Evolutionary conservation across 1,140 invertebrate species (phyloP).

Genomic region (Nomia melanderi): DNA sequence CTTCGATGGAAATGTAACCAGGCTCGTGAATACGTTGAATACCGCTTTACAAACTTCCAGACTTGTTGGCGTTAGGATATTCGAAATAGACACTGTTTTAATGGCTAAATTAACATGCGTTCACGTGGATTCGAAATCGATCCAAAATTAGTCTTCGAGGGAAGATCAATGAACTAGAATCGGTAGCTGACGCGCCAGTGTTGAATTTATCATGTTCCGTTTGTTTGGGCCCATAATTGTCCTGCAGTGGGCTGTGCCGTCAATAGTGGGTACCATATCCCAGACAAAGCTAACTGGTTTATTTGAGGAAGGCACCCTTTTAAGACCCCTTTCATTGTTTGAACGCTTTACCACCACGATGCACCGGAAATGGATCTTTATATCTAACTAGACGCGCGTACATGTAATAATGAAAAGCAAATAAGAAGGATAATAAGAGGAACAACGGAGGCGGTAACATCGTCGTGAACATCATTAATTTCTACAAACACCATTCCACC

Average conservation of each 20-base stretch:
- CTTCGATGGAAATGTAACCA: too few species aligned
- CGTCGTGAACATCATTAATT: background rate
- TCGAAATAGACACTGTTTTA: too few species aligned
- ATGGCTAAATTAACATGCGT: too few species aligned
- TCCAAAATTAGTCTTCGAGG: background rate
- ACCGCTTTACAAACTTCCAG: too few species aligned
- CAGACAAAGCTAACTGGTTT: conserved; percentile 59
- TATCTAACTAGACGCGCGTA: conserved; percentile 30
- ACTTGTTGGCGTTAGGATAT: too few species aligned
- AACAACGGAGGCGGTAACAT: background rate
- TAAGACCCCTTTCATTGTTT: conserved; percentile 49
- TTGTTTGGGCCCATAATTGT: conserved; percentile 54
- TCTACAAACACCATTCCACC: background rate
- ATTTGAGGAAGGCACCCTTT: conserved; percentile 56
- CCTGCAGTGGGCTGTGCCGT: conserved; percentile 27
- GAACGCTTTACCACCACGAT: conserved; percentile 46
- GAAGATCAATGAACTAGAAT: conserved; percentile 24
- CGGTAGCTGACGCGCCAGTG: conserved; percentile 3
- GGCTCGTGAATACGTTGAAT: too few species aligned
- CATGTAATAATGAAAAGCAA: conserved; percentile 31
- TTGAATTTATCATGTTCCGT: conserved; percentile 43
- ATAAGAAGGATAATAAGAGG: conserved; percentile 28
- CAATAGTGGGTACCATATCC: conserved; percentile 39
- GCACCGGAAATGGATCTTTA: conserved; percentile 54
- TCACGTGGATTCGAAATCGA: too few species aligned